Percentiles rank a stretch among this genome's conserved stretches.
phyloP scores from a whole-genome alignment of 2,888 invertebrate genomes.

The Athripsodes cinereus region DNA sequence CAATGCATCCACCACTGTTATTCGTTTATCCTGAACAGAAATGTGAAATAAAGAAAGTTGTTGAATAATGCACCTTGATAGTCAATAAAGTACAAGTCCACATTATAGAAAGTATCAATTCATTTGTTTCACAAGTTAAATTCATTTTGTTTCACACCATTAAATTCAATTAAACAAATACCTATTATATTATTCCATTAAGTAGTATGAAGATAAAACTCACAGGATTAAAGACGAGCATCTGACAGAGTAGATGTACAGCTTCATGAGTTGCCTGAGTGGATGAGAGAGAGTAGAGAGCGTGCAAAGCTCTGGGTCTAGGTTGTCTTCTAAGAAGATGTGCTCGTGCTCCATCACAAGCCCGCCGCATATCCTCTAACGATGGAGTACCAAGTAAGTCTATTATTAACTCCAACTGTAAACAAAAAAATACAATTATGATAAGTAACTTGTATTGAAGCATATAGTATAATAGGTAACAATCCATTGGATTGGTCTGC shows the following conservation, averaged over 20 bases:
- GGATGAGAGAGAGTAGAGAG: slow-evolving; percentile 84
- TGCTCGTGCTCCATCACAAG: slow-evolving; percentile 90
- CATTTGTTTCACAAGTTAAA: too few species aligned
- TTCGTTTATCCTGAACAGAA: slow-evolving; percentile 72
- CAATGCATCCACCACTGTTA: slow-evolving; percentile 90
- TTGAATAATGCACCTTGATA: too few species aligned
- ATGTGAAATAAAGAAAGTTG: too few species aligned
- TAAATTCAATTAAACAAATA: too few species aligned
- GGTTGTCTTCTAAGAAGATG: slow-evolving; percentile 86
- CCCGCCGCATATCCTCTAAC: slow-evolving; percentile 92
- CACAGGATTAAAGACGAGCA: slow-evolving; percentile 98
- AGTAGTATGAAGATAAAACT: too few species aligned
- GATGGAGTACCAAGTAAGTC: slow-evolving; percentile 95
- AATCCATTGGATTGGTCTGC: too few species aligned
- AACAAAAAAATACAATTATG: slow-evolving; percentile 21
- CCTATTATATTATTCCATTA: too few species aligned
- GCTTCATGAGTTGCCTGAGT: slow-evolving; percentile 95
- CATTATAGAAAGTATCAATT: too few species aligned
- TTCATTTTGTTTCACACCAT: too few species aligned
- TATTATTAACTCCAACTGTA: slow-evolving; percentile 92
- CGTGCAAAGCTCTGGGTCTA: slow-evolving; percentile 81
- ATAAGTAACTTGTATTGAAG: too few species aligned
- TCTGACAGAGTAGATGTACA: slow-evolving; percentile 92
- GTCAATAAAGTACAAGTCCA: too few species aligned
- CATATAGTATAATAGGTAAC: too few species aligned